Evolutionary conservation across 2,797 vertebrate species (phyloP).

Genomic region (Sebastes cheni): DNA sequence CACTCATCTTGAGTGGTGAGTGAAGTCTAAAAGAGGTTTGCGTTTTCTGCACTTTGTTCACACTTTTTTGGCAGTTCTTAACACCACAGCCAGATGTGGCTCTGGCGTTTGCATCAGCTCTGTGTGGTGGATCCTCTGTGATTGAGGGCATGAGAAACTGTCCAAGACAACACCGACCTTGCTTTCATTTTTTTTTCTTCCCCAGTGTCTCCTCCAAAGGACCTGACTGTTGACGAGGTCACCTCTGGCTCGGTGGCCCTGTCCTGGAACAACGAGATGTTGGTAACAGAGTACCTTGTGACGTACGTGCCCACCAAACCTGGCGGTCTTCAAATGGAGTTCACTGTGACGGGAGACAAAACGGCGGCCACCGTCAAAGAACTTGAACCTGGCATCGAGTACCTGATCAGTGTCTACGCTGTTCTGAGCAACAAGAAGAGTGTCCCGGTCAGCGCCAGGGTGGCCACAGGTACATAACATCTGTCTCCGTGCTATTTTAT

Average conservation of each 20-base stretch:
- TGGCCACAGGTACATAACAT: conserved; percentile 86
- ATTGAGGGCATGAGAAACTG: conserved; percentile 26
- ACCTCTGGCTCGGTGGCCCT: conserved; percentile 88
- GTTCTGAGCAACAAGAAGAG: conserved; percentile 92
- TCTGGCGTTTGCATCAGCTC: conserved; percentile 63
- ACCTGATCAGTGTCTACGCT: conserved; percentile 92
- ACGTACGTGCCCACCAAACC: conserved; percentile 87
- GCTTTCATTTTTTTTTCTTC: neutral
- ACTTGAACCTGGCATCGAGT: conserved; percentile 94
- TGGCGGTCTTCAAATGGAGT: conserved; percentile 88
- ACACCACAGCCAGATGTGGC: conserved; percentile 61
- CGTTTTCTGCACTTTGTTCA: conserved; percentile 33
- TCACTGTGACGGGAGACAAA: conserved; percentile 88
- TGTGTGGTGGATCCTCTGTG: conserved; percentile 11
- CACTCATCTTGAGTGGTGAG: conserved; percentile 20
- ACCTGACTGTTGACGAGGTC: conserved; percentile 87
- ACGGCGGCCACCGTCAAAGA: conserved; percentile 85
- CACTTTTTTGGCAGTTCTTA: conserved; percentile 36
- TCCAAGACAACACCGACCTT: conserved; percentile 17
- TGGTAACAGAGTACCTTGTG: conserved; percentile 90
- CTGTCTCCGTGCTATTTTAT: neutral
- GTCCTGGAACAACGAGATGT: conserved; percentile 91
- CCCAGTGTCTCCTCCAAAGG: conserved; percentile 91
- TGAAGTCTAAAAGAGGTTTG: conserved; percentile 28
- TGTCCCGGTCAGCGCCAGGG: conserved; percentile 90